Evolutionary conservation across 2,888 invertebrate genomes (phyloP), one percentile per base, ranked within the genome.

Genomic region (Oscheius sp.): DNA sequence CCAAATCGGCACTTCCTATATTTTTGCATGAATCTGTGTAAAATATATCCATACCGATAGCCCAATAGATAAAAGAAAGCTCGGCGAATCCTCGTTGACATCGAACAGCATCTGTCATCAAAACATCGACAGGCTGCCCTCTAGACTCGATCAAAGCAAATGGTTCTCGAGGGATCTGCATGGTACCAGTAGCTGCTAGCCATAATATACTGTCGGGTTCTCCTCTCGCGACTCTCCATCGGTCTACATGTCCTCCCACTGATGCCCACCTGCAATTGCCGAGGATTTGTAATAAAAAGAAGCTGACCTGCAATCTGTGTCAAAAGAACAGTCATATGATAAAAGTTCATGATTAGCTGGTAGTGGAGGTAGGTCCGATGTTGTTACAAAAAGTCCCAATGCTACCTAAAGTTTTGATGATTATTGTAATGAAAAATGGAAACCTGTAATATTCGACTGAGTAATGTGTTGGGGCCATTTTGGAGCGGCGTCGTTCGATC

Each of bases 141-240:
- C 82, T 79, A 13, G 84, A 75, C 79, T 88, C 88, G 21, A 88
- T 83, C 9, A 88, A 74, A 13, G 84, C 80, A 71, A 85, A 88
- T 7, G 88, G 87, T 70, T 88, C 85, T 47, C 80, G 74, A 47
- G 88, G 88, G 55, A 86, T 75, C 74, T 84, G 83, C 84, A 86
- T 86, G 10, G 88, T 88, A 47, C 87, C 87, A 29, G 87, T 88
- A n/a, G 87, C 87, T 10, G 88, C 88, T 53, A 88, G 62, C 88
- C 88, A 88, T 48, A 88, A 76, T 10, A 88, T 71, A 65, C 83
- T 80, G 59, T 88, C 88, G 5, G 88, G 88, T 70, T 88, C 86
- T n/a, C 88, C 88, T 55, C 79, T 75, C 1, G 86, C 88, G 32
- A 87, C 74, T 65, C 82, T 73, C 87, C 87, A 88, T 47, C 81